Evolutionary conservation across 2,888 invertebrate genomes (phyloP), one percentile per base, ranked within the genome.

Genomic region (Xestia c-nigrum): DNA sequence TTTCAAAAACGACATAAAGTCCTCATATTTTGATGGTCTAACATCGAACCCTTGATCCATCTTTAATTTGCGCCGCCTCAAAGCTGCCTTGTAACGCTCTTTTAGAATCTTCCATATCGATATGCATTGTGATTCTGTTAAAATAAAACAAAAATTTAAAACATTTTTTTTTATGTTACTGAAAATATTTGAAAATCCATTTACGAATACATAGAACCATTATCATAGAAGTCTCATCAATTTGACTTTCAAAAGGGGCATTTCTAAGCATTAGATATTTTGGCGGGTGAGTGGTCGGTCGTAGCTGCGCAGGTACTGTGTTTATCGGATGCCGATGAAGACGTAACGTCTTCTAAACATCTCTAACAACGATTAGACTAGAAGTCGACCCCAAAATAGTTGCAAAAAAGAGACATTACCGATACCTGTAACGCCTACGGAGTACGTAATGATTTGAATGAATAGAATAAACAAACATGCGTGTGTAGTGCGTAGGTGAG

Each of bases 71-170:
- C 66, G 43, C 9, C 21, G 7, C 52, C 10, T 65, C 21, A 78
- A 21, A 38, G 46, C 78, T 5, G 1, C 0, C 7, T 16, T 46
- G 7, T 78, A 75, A 1, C 19, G 38, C 10, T 4, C 7, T 65
- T 46, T 78, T 21, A 75, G 46, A 38, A 9, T 38, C 21, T 38
- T 66, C 75, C 78, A 75, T 12, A 75, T 52, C 52, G 52, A 24
- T 46, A 50, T 46, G 52, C 75, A 75, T 78, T 75, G 65, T 38
- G 75, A 38, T 21, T 78, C 75, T 75, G 78, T 78, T 46, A 50
- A 61, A 65, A 52, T 38, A 65, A 78, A 65, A 65, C 12, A 55
- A 52, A 75, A 52, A 24, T 10, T n/a, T 24, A 47, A 31, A 31
- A 40, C 31, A 47, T 4, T 59, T 21, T 73, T 46, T n/a, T 14